Base-by-base conservation (phyloP, 1,140 invertebrate genomes). In the Plutomurus gul region DNA sequence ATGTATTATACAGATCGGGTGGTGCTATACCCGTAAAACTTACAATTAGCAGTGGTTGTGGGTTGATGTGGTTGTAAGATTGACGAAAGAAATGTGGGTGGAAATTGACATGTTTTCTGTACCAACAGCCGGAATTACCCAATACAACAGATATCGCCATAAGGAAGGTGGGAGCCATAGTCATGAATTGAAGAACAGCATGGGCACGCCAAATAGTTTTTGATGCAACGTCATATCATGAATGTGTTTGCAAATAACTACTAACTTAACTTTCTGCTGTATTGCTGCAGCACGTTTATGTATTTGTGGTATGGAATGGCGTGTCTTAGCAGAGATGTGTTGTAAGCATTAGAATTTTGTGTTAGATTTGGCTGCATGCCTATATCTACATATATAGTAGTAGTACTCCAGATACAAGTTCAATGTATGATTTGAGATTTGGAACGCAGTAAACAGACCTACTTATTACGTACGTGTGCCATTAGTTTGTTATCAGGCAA, bases 171-270 rank as follows among this genome's bases (percentile, higher is more conserved):
- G 47, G 18, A 51, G 47, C 47, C 25, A 51, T 51, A 22, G 47
- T 51, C 18, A 51, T 51, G 47, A 10, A 8, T 51, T 18, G 20
- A 51, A n/a, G 20, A 51, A 22, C 20, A 51, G 20, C 18, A 18
- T 51, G 47, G 47, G 47, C 47, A 51, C 18, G 47, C 18, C 36
- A 73, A 37, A n/a, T n/a, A n/a, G 30, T 36, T 70, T 39, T 8
- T 70, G 36, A 70, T 70, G 60, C 36, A 36, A 36, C 27, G 60
- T 70, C 36, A 36, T 39, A 30, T 70, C 36, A 33, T 70, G 30
- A 39, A 70, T 70, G 36, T 70, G n/a, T 70, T 70, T 70, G 30
- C 27, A 36, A 39, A 39, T 70, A n/a, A n/a, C n/a, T n/a, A n/a
- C n/a, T n/a, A n/a, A n/a, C n/a, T n/a, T n/a, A n/a, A n/a, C n/a